Evolutionary conservation across 2,888 invertebrate species (phyloP).

Genomic region (Cephonodes hylas): DNA sequence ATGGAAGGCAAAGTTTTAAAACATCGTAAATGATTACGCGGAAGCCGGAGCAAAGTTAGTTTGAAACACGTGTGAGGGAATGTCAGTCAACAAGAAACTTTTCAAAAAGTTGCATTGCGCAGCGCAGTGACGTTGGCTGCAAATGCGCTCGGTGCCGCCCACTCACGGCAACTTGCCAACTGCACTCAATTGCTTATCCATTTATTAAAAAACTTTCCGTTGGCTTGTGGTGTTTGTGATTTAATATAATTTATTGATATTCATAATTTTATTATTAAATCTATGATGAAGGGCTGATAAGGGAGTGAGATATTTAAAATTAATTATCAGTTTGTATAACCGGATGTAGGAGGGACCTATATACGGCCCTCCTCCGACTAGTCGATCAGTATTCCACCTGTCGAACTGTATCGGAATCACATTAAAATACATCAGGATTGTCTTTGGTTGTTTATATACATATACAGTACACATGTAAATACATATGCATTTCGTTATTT

Average conservation of each 20-base stretch:
- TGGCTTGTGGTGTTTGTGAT: background rate
- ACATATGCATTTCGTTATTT: background rate
- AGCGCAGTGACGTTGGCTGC: background rate
- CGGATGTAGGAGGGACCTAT: background rate
- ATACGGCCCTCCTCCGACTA: background rate
- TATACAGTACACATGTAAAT: background rate
- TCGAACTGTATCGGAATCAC: background rate
- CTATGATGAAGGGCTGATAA: background rate
- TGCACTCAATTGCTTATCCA: background rate
- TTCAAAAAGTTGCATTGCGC: conserved; percentile 1
- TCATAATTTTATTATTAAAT: background rate
- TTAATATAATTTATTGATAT: background rate
- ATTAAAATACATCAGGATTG: background rate
- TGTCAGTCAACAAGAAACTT: background rate
- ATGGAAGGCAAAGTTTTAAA: background rate
- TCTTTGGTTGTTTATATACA: conserved; percentile 1
- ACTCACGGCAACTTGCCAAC: background rate
- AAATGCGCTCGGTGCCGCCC: background rate
- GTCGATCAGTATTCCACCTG: background rate
- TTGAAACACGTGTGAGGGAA: background rate
- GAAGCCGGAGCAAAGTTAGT: background rate
- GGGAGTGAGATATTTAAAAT: background rate
- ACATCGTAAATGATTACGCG: background rate
- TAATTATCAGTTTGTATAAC: background rate
- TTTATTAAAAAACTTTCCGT: background rate